Conservation (phyloP, 2,888 invertebrate species). For the Drosophila setosimentum region DNA sequence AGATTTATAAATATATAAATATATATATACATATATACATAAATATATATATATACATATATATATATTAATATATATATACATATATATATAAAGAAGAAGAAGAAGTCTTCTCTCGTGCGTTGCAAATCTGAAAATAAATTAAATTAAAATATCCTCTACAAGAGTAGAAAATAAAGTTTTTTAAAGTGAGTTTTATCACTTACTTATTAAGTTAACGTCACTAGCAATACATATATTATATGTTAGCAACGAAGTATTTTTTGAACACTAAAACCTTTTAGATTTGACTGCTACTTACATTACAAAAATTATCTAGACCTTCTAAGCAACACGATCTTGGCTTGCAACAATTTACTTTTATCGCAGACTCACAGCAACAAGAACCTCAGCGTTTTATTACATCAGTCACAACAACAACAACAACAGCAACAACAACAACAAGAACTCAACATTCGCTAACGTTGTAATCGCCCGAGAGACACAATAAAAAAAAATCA, state of each 20-base stretch:
- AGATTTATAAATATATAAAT: too few relatives aligned
- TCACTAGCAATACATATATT: neutral
- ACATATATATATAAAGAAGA: too few relatives aligned
- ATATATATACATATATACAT: too few relatives aligned
- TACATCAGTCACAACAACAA: constrained; percentile 61
- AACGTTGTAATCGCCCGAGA: constrained; percentile 65
- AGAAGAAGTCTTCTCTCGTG: too few relatives aligned
- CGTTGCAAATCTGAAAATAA: too few relatives aligned
- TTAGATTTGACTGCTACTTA: constrained; percentile 2
- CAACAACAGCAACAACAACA: constrained; percentile 13
- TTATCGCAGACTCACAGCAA: constrained; percentile 62
- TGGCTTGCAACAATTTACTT: constrained; percentile 68
- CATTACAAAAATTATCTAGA: constrained; percentile 13
- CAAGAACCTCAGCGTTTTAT: constrained; percentile 73
- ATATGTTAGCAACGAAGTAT: neutral
- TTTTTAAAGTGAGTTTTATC: neutral
- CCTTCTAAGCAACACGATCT: constrained; percentile 56
- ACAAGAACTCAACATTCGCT: constrained; percentile 53
- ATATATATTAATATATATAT: too few relatives aligned
- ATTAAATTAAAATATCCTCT: too few relatives aligned
- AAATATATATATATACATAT: too few relatives aligned
- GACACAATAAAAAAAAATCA: constrained; percentile 47
- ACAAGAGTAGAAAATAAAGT: neutral
- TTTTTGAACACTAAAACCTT: neutral
- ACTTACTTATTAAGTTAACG: neutral